Evolutionary conservation across 2,888 invertebrate genomes (phyloP), one percentile per base, ranked within the genome.

Genomic region (Dynastes hyllus): DNA sequence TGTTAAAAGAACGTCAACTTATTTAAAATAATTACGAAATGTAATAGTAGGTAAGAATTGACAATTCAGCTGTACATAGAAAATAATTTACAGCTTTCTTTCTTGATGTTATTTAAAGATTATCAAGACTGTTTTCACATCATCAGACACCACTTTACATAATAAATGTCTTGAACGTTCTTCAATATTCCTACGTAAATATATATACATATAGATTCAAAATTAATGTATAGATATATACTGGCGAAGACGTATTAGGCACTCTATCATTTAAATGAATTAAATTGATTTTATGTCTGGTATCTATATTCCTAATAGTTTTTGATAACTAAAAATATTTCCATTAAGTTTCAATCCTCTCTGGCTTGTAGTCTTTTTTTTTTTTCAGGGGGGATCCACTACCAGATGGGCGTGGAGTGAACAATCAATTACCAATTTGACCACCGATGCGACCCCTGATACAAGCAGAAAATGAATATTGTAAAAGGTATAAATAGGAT

Each of bases 341-440:
- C 79, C 79, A 79, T 79, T 79, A 79, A 63, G 61, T 76, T 79
- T 79, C 63, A 79, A 76, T 76, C 70, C 53, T 40, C 32, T 76
- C 50, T 22, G 76, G 67, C 58, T 79, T 79, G 69, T 61, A 76
- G 79, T 58, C 53, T n/a, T n/a, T n/a, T n/a, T n/a, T n/a, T n/a
- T n/a, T n/a, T n/a, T n/a, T n/a, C n/a, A n/a, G n/a, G n/a, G n/a
- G n/a, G n/a, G n/a, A n/a, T n/a, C n/a, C n/a, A n/a, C 70, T 70
- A 76, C 76, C 79, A 79, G 69, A 76, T 79, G 79, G 69, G 13
- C 76, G 79, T 65, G 63, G 61, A 69, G 69, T 69, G 70, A 79
- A 79, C 71, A 79, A 79, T 79, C 76, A 79, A 79, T 79, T 76
- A 76, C 53, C 32, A 70, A 76, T 70, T 76, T 70, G 40, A 40